Base-by-base conservation (phyloP, 64 coral and sea anemone genomes). In the Porites australiensis region DNA sequence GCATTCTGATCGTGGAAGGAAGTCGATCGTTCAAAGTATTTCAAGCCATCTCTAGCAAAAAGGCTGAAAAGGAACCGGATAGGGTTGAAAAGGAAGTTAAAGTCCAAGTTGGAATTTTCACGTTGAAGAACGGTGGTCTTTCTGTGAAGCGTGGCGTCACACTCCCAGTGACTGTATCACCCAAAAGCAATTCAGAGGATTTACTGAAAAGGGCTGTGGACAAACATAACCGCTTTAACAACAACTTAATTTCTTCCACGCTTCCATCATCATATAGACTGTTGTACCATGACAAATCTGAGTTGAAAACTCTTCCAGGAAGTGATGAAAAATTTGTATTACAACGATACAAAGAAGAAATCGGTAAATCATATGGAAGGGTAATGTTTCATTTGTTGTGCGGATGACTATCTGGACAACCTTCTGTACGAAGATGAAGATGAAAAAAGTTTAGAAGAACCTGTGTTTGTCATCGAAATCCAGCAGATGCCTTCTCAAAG, bases 221-320 rank as follows among this genome's bases (percentile, higher is more conserved):
- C n/a, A n/a, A n/a, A n/a, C 71, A 78, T 49, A 77, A 89, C 16
- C 87, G 62, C 72, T 77, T 70, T 67, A 72, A 55, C 59, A 82
- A 71, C 50, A 90, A 90, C 77, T 58, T 37, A 55, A 79, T 72
- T 37, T 58, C 80, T 9, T 53, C 64, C 55, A 90, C 75, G 55
- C 61, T 79, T 79, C 75, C 88, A 68, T 78, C 74, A 64, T 76
- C 88, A 63, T 79, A 90, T 75, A 90, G 78, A 78, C 75, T 89
- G 75, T 78, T 90, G 20, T 90, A 68, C 67, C 61, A 50, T n/a
- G 86, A 74, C 86, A 88, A 88, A 88, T 73, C 66, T 68, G 12
- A 58, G 19, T 18, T 75, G 70, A 67, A 89, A 75, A 79, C 75
- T 59, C 51, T 89, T 53, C 88, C 88, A 77, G 74, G 74, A 50